Conservation (phyloP, 1,140 invertebrate genomes). For the Elysia chlorotica region DNA sequence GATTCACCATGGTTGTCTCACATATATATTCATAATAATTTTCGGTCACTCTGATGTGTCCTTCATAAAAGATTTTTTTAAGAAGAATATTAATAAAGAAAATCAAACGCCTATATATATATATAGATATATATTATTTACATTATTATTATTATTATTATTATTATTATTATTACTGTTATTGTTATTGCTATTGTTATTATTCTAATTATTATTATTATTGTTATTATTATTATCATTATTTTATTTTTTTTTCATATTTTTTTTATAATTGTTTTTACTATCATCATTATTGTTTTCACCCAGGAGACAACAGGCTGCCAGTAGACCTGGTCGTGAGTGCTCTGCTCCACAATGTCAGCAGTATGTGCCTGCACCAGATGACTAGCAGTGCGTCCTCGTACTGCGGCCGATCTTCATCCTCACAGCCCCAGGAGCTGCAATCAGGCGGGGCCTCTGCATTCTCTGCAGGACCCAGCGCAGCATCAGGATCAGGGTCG, state of each 20-base stretch:
- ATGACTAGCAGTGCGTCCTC: constrained; percentile 34
- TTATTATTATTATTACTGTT: not conserved
- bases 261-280: not conserved
- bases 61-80: no score
- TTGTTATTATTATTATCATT: not conserved
- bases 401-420: not conserved
- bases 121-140: no score
- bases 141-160: not conserved
- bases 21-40: no score
- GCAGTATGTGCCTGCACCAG: constrained; percentile 57
- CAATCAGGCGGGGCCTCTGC: not conserved
- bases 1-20: no score
- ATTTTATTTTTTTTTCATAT: not conserved
- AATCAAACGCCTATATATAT: no score
- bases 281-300: not conserved
- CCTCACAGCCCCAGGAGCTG: not conserved
- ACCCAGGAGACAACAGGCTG: constrained; percentile 1
- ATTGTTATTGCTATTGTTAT: not conserved
- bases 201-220: not conserved
- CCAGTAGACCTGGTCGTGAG: constrained; percentile 34
- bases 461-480: no score
- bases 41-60: no score
- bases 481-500: no score
- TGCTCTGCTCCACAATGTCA: constrained; percentile 52
- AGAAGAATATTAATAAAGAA: no score